A percentile compares a stretch with the other conserved stretches of the same genome.
Conservation (phyloP, 2,113 vertebrate species). For the Heloderma charlesbogerti region DNA sequence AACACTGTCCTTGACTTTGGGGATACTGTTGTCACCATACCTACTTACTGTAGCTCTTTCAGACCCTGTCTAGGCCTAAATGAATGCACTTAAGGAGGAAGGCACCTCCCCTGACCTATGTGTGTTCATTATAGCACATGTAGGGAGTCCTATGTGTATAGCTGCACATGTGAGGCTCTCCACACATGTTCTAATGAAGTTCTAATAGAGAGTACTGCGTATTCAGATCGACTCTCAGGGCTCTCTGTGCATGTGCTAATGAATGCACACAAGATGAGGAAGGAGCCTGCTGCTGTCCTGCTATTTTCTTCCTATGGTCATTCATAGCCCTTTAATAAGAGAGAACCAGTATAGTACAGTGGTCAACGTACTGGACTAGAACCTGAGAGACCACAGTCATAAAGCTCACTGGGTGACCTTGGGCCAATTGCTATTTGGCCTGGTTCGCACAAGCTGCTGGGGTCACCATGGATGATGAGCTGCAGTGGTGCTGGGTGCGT, state of each 20-base stretch:
- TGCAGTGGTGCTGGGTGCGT: too few relatives aligned
- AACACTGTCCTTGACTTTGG: background rate
- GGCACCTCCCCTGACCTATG: background rate
- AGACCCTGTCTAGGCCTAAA: too few relatives aligned
- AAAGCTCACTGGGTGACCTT: background rate
- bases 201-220: too few relatives aligned
- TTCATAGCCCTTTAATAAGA: background rate
- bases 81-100: background rate
- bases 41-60: background rate
- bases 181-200: background rate
- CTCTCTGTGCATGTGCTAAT: background rate
- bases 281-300: background rate
- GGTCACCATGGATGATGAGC: too few relatives aligned
- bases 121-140: background rate
- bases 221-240: too few relatives aligned
- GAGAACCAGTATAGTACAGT: background rate
- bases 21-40: background rate
- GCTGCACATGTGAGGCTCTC: background rate
- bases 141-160: background rate
- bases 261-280: background rate
- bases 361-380: background rate
- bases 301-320: background rate
- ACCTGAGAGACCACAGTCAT: background rate
- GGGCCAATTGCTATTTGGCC: background rate
- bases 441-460: too few relatives aligned